These are phyloP conservation scores for Prionailurus viverrinus DNA, from an alignment of 2,113 vertebrate genomes.

Conservation along the genomic window DNA sequence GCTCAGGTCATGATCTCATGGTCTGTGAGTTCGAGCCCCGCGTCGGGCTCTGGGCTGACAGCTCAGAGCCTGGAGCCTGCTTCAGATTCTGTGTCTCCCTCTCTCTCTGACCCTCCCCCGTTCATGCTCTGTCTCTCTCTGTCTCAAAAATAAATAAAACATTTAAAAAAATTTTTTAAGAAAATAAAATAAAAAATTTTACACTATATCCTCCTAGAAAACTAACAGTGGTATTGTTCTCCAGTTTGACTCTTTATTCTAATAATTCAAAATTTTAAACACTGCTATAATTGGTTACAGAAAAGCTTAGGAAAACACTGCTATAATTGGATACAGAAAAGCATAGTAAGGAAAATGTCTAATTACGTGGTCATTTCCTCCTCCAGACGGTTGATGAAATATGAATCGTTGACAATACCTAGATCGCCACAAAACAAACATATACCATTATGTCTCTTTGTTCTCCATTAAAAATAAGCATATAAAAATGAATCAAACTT, in stretches of 20 bases:
- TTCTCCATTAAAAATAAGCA: conserved; percentile 6
- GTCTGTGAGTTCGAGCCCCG: too few relatives aligned
- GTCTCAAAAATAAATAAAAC: too few relatives aligned
- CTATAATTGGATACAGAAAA: not conserved
- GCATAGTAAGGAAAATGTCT: conserved; percentile 42
- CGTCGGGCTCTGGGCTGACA: too few relatives aligned
- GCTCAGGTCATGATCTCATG: too few relatives aligned
- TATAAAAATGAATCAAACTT: conserved; percentile 42
- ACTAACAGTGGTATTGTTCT: not conserved
- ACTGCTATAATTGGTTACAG: not conserved
- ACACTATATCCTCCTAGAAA: not conserved
- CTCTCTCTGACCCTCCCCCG: too few relatives aligned
- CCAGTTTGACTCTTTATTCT: not conserved
- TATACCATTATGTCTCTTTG: not conserved
- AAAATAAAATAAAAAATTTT: not conserved
- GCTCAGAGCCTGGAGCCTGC: too few relatives aligned
- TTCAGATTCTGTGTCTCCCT: too few relatives aligned
- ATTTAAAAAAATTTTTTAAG: too few relatives aligned
- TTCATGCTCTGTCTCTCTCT: too few relatives aligned
- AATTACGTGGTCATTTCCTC: conserved; percentile 87
- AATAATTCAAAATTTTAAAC: conserved; percentile 29
- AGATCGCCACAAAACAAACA: conserved; percentile 56
- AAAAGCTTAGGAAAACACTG: conserved; percentile 12
- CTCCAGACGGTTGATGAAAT: fast-evolving
- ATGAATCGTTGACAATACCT: fast-evolving